Evolutionary conservation across 2,888 invertebrate species (phyloP).

Genomic region (Dryococelus australis): DNA sequence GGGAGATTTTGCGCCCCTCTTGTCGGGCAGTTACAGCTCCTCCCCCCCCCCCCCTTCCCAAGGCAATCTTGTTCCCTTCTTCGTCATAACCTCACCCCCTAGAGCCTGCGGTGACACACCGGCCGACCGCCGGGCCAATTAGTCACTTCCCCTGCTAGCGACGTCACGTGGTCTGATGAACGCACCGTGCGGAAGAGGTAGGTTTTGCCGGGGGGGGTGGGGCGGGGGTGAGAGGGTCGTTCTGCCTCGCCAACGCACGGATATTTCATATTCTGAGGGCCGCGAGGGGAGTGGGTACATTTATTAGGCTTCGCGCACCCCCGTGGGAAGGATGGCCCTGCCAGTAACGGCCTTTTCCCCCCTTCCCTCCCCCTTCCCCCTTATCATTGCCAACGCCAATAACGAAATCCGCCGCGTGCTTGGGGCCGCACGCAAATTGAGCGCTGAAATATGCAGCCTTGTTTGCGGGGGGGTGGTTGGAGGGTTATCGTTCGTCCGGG

Average conservation of each 20-base stretch:
- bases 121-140: background rate
- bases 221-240: no score
- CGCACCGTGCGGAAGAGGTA: background rate
- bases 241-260: background rate
- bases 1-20: no score
- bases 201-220: no score
- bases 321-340: background rate
- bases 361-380: no score
- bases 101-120: background rate
- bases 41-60: no score
- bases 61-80: no score
- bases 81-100: no score
- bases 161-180: background rate
- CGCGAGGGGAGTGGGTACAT: background rate
- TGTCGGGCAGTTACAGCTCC: no score
- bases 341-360: no score
- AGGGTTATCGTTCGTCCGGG: no score
- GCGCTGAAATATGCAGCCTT: background rate
- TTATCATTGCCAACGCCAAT: no score
- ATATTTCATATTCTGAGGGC: background rate
- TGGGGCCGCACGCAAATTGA: background rate
- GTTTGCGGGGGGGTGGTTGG: background rate
- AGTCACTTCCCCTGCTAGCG: no score
- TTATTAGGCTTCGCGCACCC: background rate
- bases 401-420: background rate